phyloP scores from a whole-genome alignment of 2,113 vertebrate species.

The Indri indri region DNA sequence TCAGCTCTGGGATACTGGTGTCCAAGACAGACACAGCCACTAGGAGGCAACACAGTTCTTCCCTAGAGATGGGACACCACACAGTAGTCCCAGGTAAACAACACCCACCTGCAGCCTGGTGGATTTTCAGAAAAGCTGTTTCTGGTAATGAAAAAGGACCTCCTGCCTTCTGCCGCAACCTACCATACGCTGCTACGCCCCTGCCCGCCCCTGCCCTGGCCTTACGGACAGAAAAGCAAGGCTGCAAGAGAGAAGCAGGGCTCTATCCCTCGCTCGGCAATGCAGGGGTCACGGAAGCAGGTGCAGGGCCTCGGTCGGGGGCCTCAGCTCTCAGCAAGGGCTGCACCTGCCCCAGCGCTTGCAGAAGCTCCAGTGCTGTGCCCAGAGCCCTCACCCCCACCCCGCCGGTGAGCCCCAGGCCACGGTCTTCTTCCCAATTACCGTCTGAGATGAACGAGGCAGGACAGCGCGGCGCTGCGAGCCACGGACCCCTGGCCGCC shows the following conservation, averaged over 20 bases:
- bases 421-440: neutral
- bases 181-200: no score
- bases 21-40: neutral
- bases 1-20: neutral
- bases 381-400: fast-evolving
- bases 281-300: fast-evolving
- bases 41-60: neutral
- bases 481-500: neutral
- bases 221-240: neutral
- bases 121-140: neutral
- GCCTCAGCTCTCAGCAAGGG: neutral
- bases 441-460: neutral
- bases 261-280: neutral
- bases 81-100: fast-evolving
- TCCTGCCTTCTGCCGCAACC: neutral
- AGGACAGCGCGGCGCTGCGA: fast-evolving
- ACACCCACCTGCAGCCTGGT: neutral
- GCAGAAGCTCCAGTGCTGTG: fast-evolving
- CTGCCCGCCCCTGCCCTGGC: fast-evolving
- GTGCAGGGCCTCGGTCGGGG: fast-evolving
- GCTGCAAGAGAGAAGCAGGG: neutral
- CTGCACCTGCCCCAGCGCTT: neutral
- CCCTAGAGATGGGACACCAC: no score
- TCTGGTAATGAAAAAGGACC: neutral
- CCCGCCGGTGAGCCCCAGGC: neutral